These are phyloP conservation scores for Lepidostoma basale DNA, from an alignment of 1,140 invertebrate species.

Conservation along the genomic window DNA sequence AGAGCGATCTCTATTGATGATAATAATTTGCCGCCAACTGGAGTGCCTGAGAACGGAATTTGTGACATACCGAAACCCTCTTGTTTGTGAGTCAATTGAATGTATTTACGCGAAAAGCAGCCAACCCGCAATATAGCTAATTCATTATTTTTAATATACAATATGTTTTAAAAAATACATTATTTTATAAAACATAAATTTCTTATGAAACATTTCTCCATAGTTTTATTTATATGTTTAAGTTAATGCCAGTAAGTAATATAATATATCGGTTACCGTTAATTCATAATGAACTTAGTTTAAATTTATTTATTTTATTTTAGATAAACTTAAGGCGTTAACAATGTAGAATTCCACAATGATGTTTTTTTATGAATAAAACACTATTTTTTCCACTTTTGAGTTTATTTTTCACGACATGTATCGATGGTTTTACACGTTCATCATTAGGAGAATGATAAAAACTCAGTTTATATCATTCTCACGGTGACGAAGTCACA, in stretches of 20 bases:
- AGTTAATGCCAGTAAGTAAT: neutral
- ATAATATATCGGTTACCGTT: neutral
- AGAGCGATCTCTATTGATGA: constrained; percentile 25
- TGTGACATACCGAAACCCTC: neutral
- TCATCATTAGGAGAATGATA: too few species aligned
- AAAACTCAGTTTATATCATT: neutral
- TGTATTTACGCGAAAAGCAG: neutral
- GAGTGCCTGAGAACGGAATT: constrained; percentile 28
- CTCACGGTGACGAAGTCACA: neutral
- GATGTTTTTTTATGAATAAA: too few species aligned
- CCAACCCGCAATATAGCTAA: too few species aligned
- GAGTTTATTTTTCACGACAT: too few species aligned
- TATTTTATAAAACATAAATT: neutral
- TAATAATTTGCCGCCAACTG: constrained; percentile 15
- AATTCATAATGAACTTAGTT: too few species aligned
- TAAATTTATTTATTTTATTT: too few species aligned
- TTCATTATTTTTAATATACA: too few species aligned
- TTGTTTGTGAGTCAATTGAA: neutral
- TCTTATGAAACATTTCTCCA: neutral
- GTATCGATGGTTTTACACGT: too few species aligned
- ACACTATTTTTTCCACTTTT: too few species aligned
- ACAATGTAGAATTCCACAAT: too few species aligned
- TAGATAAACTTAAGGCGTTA: too few species aligned
- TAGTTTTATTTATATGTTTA: neutral
- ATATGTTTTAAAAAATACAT: too few species aligned